These are phyloP conservation scores for Onychorhynchus coronatus DNA, from an alignment of 2,113 vertebrate species.

Conservation along the genomic window DNA sequence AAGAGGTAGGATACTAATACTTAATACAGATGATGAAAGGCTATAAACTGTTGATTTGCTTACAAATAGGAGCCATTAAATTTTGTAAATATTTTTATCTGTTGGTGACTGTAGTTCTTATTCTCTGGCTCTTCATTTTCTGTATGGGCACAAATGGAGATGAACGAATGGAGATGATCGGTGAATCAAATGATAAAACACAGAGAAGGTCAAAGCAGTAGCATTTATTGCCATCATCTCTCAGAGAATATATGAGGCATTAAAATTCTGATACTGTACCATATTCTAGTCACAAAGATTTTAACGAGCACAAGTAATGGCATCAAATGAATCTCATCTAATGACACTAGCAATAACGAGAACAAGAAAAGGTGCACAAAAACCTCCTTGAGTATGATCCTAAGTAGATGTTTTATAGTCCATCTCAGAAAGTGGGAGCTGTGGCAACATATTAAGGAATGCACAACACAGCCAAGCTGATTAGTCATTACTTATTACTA, in stretches of 20 bases:
- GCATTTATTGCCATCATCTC: slow-evolving; percentile 60
- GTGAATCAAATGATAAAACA: slow-evolving; percentile 53
- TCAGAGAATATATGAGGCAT: slow-evolving; percentile 63
- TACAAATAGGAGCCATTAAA: not conserved
- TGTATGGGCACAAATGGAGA: not conserved
- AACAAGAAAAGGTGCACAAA: slow-evolving; percentile 32
- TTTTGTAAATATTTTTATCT: slow-evolving; percentile 29
- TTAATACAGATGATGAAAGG: not conserved
- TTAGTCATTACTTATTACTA: not conserved
- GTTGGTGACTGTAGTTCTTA: not conserved
- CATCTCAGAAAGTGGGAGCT: not conserved
- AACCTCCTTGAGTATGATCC: not conserved
- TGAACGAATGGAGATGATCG: not conserved
- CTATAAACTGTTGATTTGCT: not conserved
- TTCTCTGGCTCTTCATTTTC: not conserved
- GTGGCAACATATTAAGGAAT: not conserved
- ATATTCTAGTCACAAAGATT: slow-evolving; percentile 64
- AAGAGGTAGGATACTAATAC: not conserved
- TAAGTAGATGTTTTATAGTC: not conserved
- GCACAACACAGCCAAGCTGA: not conserved
- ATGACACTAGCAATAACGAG: not conserved
- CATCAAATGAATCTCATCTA: slow-evolving; percentile 52
- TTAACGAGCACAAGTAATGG: slow-evolving; percentile 43
- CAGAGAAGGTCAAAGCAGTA: slow-evolving; percentile 58
- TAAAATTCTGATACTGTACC: slow-evolving; percentile 58